phyloP scores from a whole-genome alignment of 2,113 vertebrate genomes.

The Rafetus swinhoei region DNA sequence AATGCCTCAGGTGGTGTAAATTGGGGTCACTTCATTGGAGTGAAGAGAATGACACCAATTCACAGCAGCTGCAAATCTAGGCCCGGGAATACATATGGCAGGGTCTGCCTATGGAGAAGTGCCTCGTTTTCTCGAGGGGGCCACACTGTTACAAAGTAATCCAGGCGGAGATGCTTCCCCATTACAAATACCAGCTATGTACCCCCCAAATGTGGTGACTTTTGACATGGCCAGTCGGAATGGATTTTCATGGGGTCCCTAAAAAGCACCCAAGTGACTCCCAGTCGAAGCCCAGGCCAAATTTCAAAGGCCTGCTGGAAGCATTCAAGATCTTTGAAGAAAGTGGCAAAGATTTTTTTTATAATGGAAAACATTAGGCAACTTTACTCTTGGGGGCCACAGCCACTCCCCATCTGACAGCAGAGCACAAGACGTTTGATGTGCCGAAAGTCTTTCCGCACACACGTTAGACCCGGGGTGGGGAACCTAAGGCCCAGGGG shows the following conservation, averaged over 20 bases:
- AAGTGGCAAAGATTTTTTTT: accelerated
- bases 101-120: accelerated
- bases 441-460: background rate
- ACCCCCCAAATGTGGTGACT: background rate
- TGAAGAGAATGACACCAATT: accelerated
- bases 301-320: background rate
- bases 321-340: background rate
- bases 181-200: accelerated
- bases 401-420: accelerated
- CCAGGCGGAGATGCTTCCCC: accelerated
- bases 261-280: background rate
- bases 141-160: background rate
- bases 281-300: background rate
- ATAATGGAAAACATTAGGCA: accelerated
- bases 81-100: accelerated
- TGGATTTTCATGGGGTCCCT: background rate
- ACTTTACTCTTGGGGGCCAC: background rate
- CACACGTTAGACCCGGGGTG: too few relatives aligned
- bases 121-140: background rate
- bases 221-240: background rate
- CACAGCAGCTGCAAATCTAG: accelerated
- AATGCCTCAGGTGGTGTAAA: background rate
- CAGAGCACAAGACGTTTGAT: accelerated
- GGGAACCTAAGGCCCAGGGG: too few relatives aligned
- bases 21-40: background rate